phyloP scores from a whole-genome alignment of 2,888 invertebrate species.

The Drosophila colorata region DNA sequence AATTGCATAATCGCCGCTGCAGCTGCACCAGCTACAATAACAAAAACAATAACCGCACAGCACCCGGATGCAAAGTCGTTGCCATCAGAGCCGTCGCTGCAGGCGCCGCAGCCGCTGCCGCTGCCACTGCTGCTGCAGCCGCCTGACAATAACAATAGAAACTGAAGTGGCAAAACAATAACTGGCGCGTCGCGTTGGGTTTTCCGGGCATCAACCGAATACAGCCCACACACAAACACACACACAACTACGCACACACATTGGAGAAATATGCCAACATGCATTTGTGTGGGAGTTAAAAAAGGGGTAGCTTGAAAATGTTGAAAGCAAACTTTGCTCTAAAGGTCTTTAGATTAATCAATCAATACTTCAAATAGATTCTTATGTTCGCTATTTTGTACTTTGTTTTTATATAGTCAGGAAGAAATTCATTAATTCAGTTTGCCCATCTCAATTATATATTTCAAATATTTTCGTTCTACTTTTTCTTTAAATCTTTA shows the following conservation, averaged over 20 bases:
- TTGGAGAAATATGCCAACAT: conserved; percentile 40
- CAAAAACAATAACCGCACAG: conserved; percentile 20
- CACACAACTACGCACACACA: conserved; percentile 25
- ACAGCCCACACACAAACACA: conserved; percentile 35
- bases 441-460: too few species aligned
- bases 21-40: conserved; percentile 31
- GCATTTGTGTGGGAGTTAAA: conserved; percentile 20
- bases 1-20: conserved; percentile 67
- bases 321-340: neutral
- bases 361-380: too few species aligned
- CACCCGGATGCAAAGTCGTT: conserved; percentile 68
- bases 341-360: too few species aligned
- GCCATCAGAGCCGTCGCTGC: conserved; percentile 56
- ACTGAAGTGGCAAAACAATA: conserved; percentile 81
- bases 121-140: conserved; percentile 17
- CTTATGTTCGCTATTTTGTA: too few species aligned
- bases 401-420: too few species aligned
- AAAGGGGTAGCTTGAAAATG: conserved; percentile 42
- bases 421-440: too few species aligned
- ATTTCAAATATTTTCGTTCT: too few species aligned
- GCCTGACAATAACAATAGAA: conserved; percentile 77
- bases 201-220: conserved; percentile 69
- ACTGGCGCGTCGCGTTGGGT: conserved; percentile 76
- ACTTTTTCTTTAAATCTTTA: too few species aligned
- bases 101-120: conserved; percentile 25